phyloP scores from a whole-genome alignment of 2,888 invertebrate species.

The Morpho deidamia region DNA sequence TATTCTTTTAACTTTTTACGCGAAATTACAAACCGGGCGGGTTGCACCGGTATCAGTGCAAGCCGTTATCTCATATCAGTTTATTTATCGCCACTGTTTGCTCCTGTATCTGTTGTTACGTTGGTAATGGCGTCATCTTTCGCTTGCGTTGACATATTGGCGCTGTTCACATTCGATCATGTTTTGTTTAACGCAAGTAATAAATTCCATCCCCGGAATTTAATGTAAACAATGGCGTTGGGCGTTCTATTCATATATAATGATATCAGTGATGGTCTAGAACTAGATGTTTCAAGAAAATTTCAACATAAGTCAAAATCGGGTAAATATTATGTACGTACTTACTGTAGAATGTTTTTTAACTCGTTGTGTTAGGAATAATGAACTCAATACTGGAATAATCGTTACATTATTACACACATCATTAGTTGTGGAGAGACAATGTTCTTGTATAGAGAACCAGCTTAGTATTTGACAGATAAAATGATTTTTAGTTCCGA shows the following conservation, averaged over 20 bases:
- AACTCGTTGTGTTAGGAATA: too few relatives aligned
- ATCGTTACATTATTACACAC: too few relatives aligned
- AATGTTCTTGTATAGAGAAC: too few relatives aligned
- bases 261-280: conserved; percentile 57
- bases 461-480: too few relatives aligned
- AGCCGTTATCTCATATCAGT: conserved; percentile 62
- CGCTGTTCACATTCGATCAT: conserved; percentile 1
- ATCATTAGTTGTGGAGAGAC: too few relatives aligned
- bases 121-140: conserved; percentile 50
- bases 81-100: conserved; percentile 67
- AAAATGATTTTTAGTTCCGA: too few relatives aligned
- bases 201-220: conserved; percentile 41
- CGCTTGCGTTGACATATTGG: conserved; percentile 13
- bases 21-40: conserved; percentile 7
- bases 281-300: conserved; percentile 32
- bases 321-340: too few relatives aligned
- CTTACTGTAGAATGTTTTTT: too few relatives aligned
- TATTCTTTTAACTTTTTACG: conserved; percentile 4
- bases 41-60: conserved; percentile 60
- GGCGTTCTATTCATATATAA: conserved; percentile 54
- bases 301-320: too few relatives aligned
- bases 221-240: conserved; percentile 63
- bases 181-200: conserved; percentile 4
- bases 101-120: conserved; percentile 63
- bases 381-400: too few relatives aligned